These are phyloP conservation scores for Heteronetta atricapilla DNA, from an alignment of 2,113 vertebrate genomes.

Conservation along the genomic window DNA sequence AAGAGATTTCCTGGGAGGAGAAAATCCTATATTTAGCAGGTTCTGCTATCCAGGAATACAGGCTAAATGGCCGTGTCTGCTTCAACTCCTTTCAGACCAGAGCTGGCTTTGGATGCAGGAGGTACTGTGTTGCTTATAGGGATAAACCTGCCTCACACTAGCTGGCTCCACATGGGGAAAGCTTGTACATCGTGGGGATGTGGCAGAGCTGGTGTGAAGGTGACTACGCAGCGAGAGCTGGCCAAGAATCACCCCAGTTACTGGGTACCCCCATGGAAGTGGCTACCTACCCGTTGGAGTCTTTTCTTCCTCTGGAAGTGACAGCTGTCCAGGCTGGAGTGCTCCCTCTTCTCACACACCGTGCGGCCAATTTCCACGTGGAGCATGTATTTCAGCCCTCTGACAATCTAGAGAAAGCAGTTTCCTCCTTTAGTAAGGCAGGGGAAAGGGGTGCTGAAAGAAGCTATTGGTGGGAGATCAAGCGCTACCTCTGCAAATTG, in stretches of 20 bases:
- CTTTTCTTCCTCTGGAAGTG: conserved; percentile 66
- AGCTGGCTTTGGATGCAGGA: background rate
- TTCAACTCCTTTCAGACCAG: background rate
- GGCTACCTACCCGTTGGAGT: conserved; percentile 58
- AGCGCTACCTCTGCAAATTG: background rate
- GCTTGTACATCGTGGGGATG: background rate
- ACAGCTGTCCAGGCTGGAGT: conserved; percentile 68
- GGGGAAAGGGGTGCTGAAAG: background rate
- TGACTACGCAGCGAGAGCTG: background rate
- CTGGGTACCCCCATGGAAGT: background rate
- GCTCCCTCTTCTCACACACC: conserved; percentile 62
- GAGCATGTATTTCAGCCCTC: conserved; percentile 79
- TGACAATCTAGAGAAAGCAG: conserved; percentile 68
- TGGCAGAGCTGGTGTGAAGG: background rate
- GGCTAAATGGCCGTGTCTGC: background rate
- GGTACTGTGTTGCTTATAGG: background rate
- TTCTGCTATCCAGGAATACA: background rate
- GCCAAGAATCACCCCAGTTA: background rate
- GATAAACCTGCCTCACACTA: background rate
- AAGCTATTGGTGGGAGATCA: background rate
- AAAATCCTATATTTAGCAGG: background rate
- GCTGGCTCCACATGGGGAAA: background rate
- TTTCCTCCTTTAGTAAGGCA: background rate
- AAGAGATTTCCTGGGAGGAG: background rate
- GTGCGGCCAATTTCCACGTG: conserved; percentile 70